Evolutionary conservation across 1,140 invertebrate species (phyloP), one percentile per base, ranked within the genome.

Genomic region (Sitophilus oryzae): DNA sequence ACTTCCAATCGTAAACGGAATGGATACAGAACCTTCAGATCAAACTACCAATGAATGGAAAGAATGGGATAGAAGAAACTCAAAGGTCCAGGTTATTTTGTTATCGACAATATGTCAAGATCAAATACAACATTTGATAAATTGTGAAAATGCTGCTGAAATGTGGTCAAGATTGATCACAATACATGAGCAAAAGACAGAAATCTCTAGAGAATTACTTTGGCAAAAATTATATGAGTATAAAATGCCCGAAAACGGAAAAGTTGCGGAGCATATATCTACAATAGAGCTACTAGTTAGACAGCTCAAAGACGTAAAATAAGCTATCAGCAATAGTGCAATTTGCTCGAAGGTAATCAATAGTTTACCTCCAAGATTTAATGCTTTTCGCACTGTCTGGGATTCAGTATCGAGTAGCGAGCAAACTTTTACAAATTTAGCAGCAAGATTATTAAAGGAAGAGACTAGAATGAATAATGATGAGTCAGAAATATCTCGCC

Each of bases 161-260:
- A 73, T 73, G 67, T 74, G 69, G 69, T 45, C 50, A 11, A 67
- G 66, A 18, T 37, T 72, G 1, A 15, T 42, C 1, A 58, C 61
- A 34, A 52, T 73, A 1, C 70, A 71, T 23, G 71, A 72, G 38
- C 65, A 71, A 20, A 70, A 71, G 61, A 56, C 15, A 42, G 43
- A 46, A 18, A 46, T 18, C 30, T 56, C 20, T 41, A 66, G 0
- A 57, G 61, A 38, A 56, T 62, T 43, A 25, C 47, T 50, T 43
- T 50, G 35, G 35, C 47, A 50, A 20, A 43, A 20, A 8, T 50
- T 50, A 41, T 50, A 50, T 50, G 19, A 40, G 23, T 41, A 18
- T 50, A 50, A 43, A 50, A 50, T 42, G 20, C 11, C 35, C 40
- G 35, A 43, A 23, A 48, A 48, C 15, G 22, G 8, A 20, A 48